These are phyloP conservation scores for Melinopterus prodromus DNA, from an alignment of 2,888 invertebrate genomes.

Conservation along the genomic window DNA sequence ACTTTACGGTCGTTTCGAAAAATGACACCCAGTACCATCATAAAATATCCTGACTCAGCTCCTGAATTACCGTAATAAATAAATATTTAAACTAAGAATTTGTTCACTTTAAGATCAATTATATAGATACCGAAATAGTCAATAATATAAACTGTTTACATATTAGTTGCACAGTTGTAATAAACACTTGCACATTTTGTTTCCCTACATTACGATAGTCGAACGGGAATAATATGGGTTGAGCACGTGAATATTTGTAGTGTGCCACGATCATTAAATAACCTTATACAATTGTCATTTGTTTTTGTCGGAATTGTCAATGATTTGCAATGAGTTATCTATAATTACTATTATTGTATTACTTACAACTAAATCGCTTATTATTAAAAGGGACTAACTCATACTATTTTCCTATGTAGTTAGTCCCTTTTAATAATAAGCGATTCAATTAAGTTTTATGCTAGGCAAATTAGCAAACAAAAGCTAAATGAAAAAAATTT, in stretches of 20 bases:
- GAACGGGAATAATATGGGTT: not conserved
- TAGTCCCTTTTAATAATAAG: no score
- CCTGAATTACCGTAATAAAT: not conserved
- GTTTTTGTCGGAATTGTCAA: not conserved
- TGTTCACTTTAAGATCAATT: not conserved
- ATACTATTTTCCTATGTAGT: no score
- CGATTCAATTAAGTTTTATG: no score
- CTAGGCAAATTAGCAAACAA: no score
- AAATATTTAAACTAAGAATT: not conserved
- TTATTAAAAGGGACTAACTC: no score
- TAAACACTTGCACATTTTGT: constrained; percentile 4
- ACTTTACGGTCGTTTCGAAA: not conserved
- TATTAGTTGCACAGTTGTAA: not conserved
- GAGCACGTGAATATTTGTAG: not conserved
- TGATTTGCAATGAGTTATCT: no score
- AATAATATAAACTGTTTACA: not conserved
- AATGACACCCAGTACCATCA: not conserved
- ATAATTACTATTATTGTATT: no score
- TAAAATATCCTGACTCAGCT: not conserved
- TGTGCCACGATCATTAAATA: not conserved
- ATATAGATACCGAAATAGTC: not conserved
- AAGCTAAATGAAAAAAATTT: no score
- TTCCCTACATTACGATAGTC: not conserved
- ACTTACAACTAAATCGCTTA: no score
- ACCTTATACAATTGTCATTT: not conserved